Conservation (phyloP, 2,113 vertebrate species). For the Aspidoscelis tigris region DNA sequence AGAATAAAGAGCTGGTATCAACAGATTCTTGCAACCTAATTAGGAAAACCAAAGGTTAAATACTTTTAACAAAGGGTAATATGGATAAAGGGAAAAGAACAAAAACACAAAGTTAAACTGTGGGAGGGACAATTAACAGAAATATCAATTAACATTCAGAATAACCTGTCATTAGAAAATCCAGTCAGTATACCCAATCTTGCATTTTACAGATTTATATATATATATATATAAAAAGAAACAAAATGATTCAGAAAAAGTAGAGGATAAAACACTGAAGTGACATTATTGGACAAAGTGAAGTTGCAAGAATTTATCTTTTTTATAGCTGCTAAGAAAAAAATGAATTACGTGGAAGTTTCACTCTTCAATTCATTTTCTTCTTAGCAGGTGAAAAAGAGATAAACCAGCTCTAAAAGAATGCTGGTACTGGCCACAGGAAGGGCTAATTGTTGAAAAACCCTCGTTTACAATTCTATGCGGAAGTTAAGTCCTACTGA, state of each 20-base stretch:
- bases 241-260: background rate
- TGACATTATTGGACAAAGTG: constrained; percentile 8
- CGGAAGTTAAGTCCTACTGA: background rate
- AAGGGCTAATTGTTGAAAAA: background rate
- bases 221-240: no score
- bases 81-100: background rate
- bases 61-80: background rate
- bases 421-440: background rate
- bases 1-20: background rate
- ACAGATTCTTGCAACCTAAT: constrained; percentile 17
- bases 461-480: background rate
- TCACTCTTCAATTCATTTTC: background rate
- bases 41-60: constrained; percentile 40
- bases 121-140: constrained; percentile 18
- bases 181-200: no score
- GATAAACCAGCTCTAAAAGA: constrained; percentile 23
- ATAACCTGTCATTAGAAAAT: background rate
- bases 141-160: background rate
- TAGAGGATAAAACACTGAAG: background rate
- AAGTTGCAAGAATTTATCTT: background rate
- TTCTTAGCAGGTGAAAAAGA: constrained; percentile 40
- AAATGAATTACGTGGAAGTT: background rate
- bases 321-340: constrained; percentile 38
- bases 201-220: no score
- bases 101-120: constrained; percentile 14